Evolutionary conservation across 2,113 vertebrate species (phyloP).

Genomic region (Cyphomyrus plagiostoma): DNA sequence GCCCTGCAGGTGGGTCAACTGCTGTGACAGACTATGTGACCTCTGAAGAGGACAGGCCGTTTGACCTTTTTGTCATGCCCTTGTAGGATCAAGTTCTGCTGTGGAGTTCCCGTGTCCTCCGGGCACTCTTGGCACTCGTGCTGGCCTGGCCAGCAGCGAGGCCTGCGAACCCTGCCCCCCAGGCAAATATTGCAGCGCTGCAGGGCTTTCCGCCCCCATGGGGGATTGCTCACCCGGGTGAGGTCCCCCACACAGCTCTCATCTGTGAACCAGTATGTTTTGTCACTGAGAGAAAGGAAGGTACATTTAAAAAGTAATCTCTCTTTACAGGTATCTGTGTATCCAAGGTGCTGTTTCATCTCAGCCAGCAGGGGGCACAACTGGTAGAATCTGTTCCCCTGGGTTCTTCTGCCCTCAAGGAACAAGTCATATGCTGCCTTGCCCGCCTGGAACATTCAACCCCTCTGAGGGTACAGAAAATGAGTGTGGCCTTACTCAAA

Average conservation of each 20-base stretch:
- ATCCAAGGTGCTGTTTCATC: conserved; percentile 51
- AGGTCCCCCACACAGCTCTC: conserved; percentile 13
- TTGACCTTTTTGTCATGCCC: background rate
- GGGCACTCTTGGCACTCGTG: conserved; percentile 59
- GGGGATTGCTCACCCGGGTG: conserved; percentile 69
- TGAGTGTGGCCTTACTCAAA: background rate
- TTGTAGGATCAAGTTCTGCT: conserved; percentile 56
- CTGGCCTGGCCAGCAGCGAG: conserved; percentile 48
- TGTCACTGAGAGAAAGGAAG: background rate
- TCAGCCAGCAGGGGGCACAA: conserved; percentile 50
- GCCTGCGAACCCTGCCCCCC: conserved; percentile 72
- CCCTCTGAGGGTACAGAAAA: conserved; percentile 49
- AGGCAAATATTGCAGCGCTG: conserved; percentile 71
- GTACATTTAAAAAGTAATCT: background rate
- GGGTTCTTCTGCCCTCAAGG: conserved; percentile 70
- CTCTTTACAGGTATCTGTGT: conserved; percentile 56
- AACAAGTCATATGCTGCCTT: conserved; percentile 61
- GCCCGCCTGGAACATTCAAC: conserved; percentile 68
- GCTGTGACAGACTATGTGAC: too few species aligned
- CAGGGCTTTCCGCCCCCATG: conserved; percentile 57
- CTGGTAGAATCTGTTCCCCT: conserved; percentile 63
- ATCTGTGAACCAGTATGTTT: background rate
- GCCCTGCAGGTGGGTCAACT: conserved; percentile 54
- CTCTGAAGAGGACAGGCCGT: background rate
- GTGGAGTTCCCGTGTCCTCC: conserved; percentile 60